Evolutionary conservation across 1,140 invertebrate genomes (phyloP).

Genomic region (Lucilia sericata): DNA sequence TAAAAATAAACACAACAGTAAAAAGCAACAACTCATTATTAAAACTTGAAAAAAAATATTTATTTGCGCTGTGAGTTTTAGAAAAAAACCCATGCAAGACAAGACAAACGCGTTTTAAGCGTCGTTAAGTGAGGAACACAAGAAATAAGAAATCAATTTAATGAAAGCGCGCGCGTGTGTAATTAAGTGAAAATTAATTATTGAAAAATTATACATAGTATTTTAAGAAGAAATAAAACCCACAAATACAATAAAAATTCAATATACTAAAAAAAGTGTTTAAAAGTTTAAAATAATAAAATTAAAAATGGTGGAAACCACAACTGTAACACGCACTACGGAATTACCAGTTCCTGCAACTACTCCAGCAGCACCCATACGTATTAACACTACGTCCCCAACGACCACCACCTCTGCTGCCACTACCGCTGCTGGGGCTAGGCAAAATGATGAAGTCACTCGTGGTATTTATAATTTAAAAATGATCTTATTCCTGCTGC

Average conservation of each 20-base stretch:
- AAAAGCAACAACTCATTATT: not conserved
- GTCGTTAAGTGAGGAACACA: slow-evolving; percentile 37
- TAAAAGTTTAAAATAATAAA: slow-evolving; percentile 12
- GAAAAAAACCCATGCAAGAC: not conserved
- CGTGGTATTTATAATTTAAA: slow-evolving; percentile 61
- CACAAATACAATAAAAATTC: not conserved
- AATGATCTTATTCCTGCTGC: slow-evolving; percentile 56
- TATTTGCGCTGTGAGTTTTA: not conserved
- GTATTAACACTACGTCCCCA: slow-evolving; percentile 46
- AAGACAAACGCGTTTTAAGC: slow-evolving; percentile 40
- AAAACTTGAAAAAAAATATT: slow-evolving; percentile 32
- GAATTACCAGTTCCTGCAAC: not conserved
- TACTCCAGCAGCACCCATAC: slow-evolving; percentile 26
- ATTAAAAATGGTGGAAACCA: slow-evolving; percentile 60
- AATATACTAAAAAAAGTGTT: not conserved
- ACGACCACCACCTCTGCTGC: slow-evolving; percentile 44
- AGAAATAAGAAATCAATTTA: slow-evolving; percentile 29
- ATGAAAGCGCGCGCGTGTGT: slow-evolving; percentile 7
- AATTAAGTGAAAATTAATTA: not conserved
- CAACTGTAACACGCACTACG: slow-evolving; percentile 57
- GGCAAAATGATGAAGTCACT: slow-evolving; percentile 62
- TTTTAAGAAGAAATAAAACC: not conserved
- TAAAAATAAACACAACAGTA: not conserved
- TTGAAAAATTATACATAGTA: not conserved
- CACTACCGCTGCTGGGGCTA: slow-evolving; percentile 47